Evolutionary conservation across 2,888 invertebrate genomes (phyloP).

Genomic region (Acrobasis suavella): DNA sequence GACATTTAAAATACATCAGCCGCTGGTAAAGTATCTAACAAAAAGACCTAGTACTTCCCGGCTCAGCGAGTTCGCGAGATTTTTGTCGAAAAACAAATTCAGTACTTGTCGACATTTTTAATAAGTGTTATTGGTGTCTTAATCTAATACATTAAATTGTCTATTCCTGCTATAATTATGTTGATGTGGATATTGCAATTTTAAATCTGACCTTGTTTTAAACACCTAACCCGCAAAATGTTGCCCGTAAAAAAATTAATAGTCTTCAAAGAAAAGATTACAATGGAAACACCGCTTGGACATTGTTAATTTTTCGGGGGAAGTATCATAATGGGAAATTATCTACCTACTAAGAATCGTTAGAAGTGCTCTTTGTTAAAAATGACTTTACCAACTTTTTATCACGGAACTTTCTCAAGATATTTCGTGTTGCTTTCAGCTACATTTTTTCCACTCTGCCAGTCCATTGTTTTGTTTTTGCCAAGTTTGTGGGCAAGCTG

Average conservation of each 20-base stretch:
- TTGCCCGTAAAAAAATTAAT: slow-evolving; percentile 13
- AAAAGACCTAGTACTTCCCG: too few relatives aligned
- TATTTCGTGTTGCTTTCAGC: slow-evolving; percentile 32
- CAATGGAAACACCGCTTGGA: slow-evolving; percentile 25
- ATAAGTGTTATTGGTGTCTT: too few relatives aligned
- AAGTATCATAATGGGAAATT: slow-evolving; percentile 32
- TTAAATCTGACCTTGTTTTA: not conserved
- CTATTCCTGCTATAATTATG: too few relatives aligned
- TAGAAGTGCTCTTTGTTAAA: slow-evolving; percentile 35
- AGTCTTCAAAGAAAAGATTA: slow-evolving; percentile 25
- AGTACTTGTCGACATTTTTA: too few relatives aligned
- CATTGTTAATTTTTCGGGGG: slow-evolving; percentile 27
- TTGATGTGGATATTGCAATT: too few relatives aligned
- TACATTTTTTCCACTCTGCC: slow-evolving; percentile 26
- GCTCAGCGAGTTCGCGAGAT: too few relatives aligned
- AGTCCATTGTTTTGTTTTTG: slow-evolving; percentile 20
- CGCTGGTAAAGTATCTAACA: too few relatives aligned
- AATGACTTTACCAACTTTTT: slow-evolving; percentile 37
- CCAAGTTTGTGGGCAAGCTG: slow-evolving; percentile 32
- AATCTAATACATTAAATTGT: too few relatives aligned
- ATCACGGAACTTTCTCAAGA: slow-evolving; percentile 37
- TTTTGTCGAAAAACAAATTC: too few relatives aligned
- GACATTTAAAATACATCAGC: too few relatives aligned
- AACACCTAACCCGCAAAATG: not conserved
- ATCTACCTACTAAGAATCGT: slow-evolving; percentile 36